phyloP scores from a whole-genome alignment of 2,113 vertebrate species.

The Cynocephalus volans region DNA sequence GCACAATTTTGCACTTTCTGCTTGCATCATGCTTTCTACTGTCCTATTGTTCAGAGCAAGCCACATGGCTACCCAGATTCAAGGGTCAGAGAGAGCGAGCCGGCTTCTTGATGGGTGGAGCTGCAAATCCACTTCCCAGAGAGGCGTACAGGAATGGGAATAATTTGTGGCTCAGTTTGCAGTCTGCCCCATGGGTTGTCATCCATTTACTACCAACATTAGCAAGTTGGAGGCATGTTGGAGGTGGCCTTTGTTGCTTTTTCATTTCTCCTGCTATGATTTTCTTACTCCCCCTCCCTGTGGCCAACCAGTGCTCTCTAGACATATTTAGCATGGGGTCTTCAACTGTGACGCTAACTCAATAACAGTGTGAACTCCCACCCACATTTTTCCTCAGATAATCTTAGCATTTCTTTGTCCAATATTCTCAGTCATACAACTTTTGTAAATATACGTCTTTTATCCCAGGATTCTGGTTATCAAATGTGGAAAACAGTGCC shows the following conservation, averaged over 20 bases:
- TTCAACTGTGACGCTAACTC: background rate
- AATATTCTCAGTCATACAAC: background rate
- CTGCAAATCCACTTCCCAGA: background rate
- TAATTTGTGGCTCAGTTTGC: accelerated
- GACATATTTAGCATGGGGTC: background rate
- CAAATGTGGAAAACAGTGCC: background rate
- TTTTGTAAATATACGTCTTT: background rate
- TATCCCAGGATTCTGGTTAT: background rate
- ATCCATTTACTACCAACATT: accelerated
- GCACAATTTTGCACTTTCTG: background rate
- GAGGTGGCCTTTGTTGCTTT: background rate
- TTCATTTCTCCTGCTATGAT: too few relatives aligned
- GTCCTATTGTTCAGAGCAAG: background rate
- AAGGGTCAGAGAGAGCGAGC: background rate
- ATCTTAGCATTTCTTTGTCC: background rate
- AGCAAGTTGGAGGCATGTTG: accelerated
- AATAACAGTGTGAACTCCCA: background rate
- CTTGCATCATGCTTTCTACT: background rate
- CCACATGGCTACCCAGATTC: background rate
- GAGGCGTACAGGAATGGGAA: too few relatives aligned
- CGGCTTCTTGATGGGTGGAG: background rate
- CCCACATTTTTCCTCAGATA: background rate
- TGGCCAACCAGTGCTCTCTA: background rate
- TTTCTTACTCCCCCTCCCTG: background rate
- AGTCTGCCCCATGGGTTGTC: too few relatives aligned